phyloP scores from a whole-genome alignment of 2,797 vertebrate species.

The Crenichthys baileyi region DNA sequence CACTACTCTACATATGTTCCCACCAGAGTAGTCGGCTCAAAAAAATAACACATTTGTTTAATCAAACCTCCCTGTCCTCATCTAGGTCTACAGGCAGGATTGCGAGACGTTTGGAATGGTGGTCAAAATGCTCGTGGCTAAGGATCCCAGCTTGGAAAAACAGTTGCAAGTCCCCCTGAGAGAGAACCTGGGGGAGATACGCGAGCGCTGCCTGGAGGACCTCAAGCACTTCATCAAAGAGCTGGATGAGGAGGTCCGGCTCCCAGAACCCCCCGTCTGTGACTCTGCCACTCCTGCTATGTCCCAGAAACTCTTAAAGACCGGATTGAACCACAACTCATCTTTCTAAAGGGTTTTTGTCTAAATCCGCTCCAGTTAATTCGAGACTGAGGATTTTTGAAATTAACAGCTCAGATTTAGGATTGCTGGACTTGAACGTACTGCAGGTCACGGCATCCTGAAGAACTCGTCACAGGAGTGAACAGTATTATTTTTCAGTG shows the following conservation, averaged over 20 bases:
- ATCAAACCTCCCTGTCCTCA: not conserved
- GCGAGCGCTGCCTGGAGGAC: constrained; percentile 93
- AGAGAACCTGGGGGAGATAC: constrained; percentile 95
- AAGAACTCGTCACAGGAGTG: constrained; percentile 15
- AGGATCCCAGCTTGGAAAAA: constrained; percentile 94
- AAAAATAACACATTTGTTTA: not conserved
- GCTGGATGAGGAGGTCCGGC: constrained; percentile 74
- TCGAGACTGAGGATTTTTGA: constrained; percentile 12
- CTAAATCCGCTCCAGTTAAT: not conserved
- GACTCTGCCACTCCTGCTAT: constrained; percentile 50
- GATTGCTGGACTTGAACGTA: constrained; percentile 33
- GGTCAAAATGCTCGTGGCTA: constrained; percentile 97
- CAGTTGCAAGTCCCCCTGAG: constrained; percentile 91
- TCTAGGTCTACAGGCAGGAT: constrained; percentile 93
- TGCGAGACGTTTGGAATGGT: constrained; percentile 98
- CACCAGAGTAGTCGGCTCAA: constrained; percentile 52
- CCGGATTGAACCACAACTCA: constrained; percentile 48
- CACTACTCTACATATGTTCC: constrained; percentile 51
- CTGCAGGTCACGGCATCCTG: constrained; percentile 27
- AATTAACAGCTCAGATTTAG: constrained; percentile 16
- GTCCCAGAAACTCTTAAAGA: constrained; percentile 61
- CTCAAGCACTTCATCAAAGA: constrained; percentile 90
- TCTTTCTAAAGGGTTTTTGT: constrained; percentile 42
- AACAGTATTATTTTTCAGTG: constrained; percentile 65
- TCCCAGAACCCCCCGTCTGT: constrained; percentile 63